phyloP scores from a whole-genome alignment of 2,797 vertebrate species.

The Acrocephalus scirpaceus region DNA sequence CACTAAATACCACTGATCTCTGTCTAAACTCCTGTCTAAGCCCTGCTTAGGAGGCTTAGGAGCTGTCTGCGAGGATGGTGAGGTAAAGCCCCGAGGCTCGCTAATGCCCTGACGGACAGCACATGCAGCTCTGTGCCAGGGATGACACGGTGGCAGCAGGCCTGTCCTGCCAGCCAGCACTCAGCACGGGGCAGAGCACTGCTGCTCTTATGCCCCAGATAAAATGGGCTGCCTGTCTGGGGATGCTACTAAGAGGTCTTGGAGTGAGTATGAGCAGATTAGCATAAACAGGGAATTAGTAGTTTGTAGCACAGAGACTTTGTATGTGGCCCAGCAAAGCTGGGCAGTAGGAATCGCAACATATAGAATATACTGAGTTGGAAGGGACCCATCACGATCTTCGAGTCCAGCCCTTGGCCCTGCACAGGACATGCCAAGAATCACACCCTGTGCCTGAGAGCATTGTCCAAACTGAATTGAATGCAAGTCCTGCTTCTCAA shows the following conservation, averaged over 20 bases:
- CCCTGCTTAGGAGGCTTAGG: not conserved
- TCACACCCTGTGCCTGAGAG: not conserved
- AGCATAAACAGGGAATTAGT: not conserved
- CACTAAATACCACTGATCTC: not conserved
- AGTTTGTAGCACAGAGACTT: not conserved
- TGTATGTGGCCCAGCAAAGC: not conserved
- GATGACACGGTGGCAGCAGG: fast-evolving
- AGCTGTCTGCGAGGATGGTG: not conserved
- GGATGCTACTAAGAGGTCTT: not conserved
- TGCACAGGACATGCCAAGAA: not conserved
- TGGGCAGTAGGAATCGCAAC: not conserved
- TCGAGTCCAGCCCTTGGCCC: not conserved
- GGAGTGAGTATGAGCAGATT: not conserved
- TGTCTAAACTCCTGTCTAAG: not conserved
- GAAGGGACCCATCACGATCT: not conserved
- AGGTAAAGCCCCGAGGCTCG: not conserved
- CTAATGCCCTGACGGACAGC: not conserved
- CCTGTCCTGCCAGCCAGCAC: fast-evolving
- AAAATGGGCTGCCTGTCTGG: not conserved
- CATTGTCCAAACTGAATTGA: not conserved
- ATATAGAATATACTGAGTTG: not conserved
- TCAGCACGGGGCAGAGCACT: fast-evolving
- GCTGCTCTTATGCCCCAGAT: not conserved
- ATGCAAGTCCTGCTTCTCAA: not conserved
- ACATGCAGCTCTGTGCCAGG: fast-evolving